Evolutionary conservation across 2,797 vertebrate species (phyloP).

Genomic region (Lithobates sylvaticus): DNA sequence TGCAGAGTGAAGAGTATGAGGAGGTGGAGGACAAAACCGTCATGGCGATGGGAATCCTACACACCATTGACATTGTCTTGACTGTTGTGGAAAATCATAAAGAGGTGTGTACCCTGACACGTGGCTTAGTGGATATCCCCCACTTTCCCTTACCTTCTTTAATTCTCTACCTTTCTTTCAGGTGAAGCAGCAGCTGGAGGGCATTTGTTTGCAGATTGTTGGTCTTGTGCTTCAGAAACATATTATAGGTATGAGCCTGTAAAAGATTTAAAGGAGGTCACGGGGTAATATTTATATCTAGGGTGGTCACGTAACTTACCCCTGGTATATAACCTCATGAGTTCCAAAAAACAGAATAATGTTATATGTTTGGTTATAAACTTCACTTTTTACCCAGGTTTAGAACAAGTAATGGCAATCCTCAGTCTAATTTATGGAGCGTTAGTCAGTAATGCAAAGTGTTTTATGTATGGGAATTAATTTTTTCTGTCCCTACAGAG

Average conservation of each 20-base stretch:
- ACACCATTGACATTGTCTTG: slow-evolving; percentile 95
- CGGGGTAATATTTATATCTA: too few relatives aligned
- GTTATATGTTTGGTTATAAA: too few relatives aligned
- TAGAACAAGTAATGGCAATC: too few relatives aligned
- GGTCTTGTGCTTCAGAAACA: slow-evolving; percentile 96
- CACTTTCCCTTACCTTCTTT: not conserved
- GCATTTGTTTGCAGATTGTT: slow-evolving; percentile 96
- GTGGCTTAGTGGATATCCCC: not conserved
- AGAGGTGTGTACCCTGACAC: slow-evolving; percentile 78
- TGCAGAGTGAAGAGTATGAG: slow-evolving; percentile 96
- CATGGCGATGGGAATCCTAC: slow-evolving; percentile 95
- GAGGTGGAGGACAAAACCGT: slow-evolving; percentile 96
- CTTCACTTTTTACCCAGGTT: too few relatives aligned
- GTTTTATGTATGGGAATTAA: too few relatives aligned
- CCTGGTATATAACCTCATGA: too few relatives aligned
- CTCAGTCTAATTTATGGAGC: too few relatives aligned
- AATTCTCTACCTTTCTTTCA: slow-evolving; percentile 65
- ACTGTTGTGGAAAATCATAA: slow-evolving; percentile 96
- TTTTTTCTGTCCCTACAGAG: slow-evolving; percentile 75
- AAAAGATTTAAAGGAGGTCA: too few relatives aligned
- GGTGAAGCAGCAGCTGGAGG: slow-evolving; percentile 95
- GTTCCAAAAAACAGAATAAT: too few relatives aligned
- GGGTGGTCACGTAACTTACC: too few relatives aligned
- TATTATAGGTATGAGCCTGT: slow-evolving; percentile 84
- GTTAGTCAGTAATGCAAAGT: too few relatives aligned